These are phyloP conservation scores for Bovichtus diacanthus DNA, from an alignment of 2,797 vertebrate genomes.

Conservation along the genomic window DNA sequence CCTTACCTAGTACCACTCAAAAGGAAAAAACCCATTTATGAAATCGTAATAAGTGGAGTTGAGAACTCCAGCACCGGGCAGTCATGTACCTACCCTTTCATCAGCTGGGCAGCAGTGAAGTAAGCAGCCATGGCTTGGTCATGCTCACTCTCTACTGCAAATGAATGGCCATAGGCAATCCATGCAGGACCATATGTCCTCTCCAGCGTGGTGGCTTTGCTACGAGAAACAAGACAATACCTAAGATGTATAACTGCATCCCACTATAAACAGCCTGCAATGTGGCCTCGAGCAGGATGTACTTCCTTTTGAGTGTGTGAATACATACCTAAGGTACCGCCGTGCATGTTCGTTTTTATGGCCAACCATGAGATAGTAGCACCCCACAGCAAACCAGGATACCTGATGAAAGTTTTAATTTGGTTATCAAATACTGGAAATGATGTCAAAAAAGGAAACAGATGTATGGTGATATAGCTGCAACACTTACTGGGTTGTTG, in stretches of 20 bases:
- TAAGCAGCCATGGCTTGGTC: conserved; percentile 99
- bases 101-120: conserved; percentile 98
- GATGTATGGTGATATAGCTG: not conserved
- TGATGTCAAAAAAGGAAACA: not conserved
- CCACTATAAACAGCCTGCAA: not conserved
- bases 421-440: not conserved
- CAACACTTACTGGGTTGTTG: conserved; percentile 94
- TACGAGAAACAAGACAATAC: conserved; percentile 60
- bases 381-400: conserved; percentile 97
- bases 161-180: conserved; percentile 98
- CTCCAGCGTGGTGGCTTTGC: conserved; percentile 98
- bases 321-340: conserved; percentile 93
- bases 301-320: not conserved
- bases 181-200: conserved; percentile 97
- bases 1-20: too few relatives aligned
- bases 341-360: conserved; percentile 99
- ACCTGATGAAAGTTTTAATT: conserved; percentile 69
- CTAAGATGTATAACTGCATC: not conserved
- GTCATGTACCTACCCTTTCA: conserved; percentile 92
- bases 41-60: not conserved
- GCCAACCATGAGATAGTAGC: conserved; percentile 99
- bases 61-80: not conserved
- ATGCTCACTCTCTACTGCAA: conserved; percentile 98
- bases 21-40: not conserved
- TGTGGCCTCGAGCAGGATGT: not conserved